Base-by-base conservation (phyloP, 1,140 invertebrate species). In the Aphelenchoides besseyi region DNA sequence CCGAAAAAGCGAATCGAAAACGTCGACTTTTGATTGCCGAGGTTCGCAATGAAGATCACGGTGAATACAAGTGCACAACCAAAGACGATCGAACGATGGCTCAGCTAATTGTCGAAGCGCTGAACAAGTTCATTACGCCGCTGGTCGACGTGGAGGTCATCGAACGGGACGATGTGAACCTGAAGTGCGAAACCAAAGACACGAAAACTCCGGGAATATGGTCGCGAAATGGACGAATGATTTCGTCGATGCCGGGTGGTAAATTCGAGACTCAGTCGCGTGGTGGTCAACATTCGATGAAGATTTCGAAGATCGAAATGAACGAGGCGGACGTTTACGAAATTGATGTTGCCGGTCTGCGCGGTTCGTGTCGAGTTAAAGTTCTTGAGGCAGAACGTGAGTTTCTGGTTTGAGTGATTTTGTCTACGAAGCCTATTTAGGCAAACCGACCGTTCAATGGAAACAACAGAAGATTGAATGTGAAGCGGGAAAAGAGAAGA, bases 21-120 rank as follows among this genome's bases (percentile, higher is more conserved):
- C 74, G 95, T 81, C 90, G 91, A 69, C 87, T 98, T 3, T 89
- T 90, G 8, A 91, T 98, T 68, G 92, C 91, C 85, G 89, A 90
- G 72, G 90, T 90, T 16, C 88, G 88, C 48, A 85, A 92, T 28
- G 92, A 92, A 77, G 94, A 97, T 84, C 90, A 90, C 72, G 95
- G 91, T 33, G 90, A 92, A 84, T 98, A 95, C 82, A 88, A 87
- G 28, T 95, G 93, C 83, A 92, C 84, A 69, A 84, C 83, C 0
- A 84, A 85, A 64, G 82, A 84, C 62, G 82, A 83, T 54, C 78
- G 82, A 69, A 85, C 82, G 23, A 79, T 83, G 74, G 81, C 77
- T 16, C 82, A 83, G 67, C 82, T 83, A 16, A 83, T 83, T 59
- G 83, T 85, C 28, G 82, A 83, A 32, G 70, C 82, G 9, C 61